Evolutionary conservation across 2,113 vertebrate species (phyloP), one percentile per base, ranked within the genome.

Genomic region (Dipodomys merriami): DNA sequence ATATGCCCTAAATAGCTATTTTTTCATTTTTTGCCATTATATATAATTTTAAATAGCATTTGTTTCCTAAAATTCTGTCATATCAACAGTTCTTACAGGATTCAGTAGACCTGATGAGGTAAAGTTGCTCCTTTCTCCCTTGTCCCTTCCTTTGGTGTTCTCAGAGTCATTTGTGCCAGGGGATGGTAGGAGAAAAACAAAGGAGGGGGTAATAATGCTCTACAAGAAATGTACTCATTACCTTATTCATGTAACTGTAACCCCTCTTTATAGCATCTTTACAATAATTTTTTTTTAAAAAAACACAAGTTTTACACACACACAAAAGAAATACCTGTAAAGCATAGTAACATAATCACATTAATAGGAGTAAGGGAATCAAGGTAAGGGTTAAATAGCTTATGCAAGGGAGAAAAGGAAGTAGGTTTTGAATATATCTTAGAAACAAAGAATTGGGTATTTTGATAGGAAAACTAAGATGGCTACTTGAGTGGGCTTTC

Each of bases 401-500:
- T 81, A 33, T 81, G 39, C 25, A 62, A 39, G 60, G 62, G 86
- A 44, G 35, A 39, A 86, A 89, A 90, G 73, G 69, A 80, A 79
- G 65, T 53, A 30, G 73, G 33, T 79, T 95, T 94, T 90, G 53
- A 62, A 39, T 80, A 35, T n/a, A 29, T 33, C n/a, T 85, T 67
- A 27, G 84, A 84, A 82, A 84, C 30, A 30, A 83, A 53, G 69
- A 77, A 62, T 90, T 95, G 86, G 64, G 46, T 88, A 27, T 93
- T 95, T 97, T 94, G 5, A 69, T 84, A 91, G 73, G 91, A 88
- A 96, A 84, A 62, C 53, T 57, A 96, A 89, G 93, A 90, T 46
- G 93, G 46, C 86, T 82, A 71, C 95, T 97, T 97, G 96, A 94
- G 91, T 94, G 1, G 94, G 78, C 76, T 88, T 97, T 96, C 76